Percentiles rank a stretch among this genome's conserved stretches.
These are phyloP conservation scores for Atractosteus spatula DNA, from an alignment of 2,113 vertebrate genomes.

Conservation along the genomic window DNA sequence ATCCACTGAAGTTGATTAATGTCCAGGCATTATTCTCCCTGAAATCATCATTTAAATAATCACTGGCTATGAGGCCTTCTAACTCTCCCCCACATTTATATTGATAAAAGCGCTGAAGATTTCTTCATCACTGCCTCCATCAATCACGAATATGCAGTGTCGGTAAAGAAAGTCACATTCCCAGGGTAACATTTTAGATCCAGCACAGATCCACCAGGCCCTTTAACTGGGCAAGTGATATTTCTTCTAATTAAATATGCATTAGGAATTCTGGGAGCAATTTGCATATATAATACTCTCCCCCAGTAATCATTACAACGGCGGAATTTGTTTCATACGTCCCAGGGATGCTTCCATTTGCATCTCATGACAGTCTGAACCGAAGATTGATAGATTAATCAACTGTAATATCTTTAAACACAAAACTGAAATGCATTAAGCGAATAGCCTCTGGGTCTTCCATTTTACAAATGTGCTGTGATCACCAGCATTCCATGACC, in stretches of 20 bases:
- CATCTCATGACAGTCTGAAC: constrained; percentile 1
- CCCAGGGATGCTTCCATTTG: constrained; percentile 6
- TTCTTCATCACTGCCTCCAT: constrained; percentile 51
- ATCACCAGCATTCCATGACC: neutral
- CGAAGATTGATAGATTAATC: constrained; percentile 10
- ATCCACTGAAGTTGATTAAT: constrained; percentile 15
- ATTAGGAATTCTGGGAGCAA: constrained; percentile 18
- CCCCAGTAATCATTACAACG: constrained; percentile 10
- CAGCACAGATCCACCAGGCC: neutral
- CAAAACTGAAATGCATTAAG: constrained; percentile 12
- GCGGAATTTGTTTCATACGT: neutral
- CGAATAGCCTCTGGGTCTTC: neutral
- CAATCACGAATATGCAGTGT: constrained; percentile 37
- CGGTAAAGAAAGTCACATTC: constrained; percentile 28
- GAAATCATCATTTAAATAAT: constrained; percentile 40
- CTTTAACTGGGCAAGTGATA: constrained; percentile 25
- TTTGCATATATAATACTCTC: constrained; percentile 23
- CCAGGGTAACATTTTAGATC: constrained; percentile 30
- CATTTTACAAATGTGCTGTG: neutral
- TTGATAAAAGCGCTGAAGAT: constrained; percentile 58
- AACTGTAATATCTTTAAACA: neutral
- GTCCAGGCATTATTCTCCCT: constrained; percentile 45
- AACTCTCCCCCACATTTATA: constrained; percentile 39
- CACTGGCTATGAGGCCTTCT: constrained; percentile 30
- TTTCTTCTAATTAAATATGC: constrained; percentile 34